Evolutionary conservation across 2,113 vertebrate genomes (phyloP).

Genomic region (Cyprinodon tularosa): DNA sequence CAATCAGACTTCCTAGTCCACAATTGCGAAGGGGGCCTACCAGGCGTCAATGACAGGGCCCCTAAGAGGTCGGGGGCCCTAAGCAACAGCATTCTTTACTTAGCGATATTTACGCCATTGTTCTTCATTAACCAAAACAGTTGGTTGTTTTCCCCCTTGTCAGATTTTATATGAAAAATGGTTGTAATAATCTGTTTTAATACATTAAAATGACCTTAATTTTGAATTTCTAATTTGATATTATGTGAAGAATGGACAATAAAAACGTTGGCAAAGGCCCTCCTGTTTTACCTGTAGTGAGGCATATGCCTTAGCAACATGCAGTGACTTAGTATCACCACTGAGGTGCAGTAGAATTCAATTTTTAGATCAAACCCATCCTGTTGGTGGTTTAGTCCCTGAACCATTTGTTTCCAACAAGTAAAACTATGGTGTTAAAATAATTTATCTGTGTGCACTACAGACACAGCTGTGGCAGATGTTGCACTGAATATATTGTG

Average conservation of each 20-base stretch:
- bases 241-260: neutral
- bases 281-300: neutral
- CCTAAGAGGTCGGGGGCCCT: too few relatives aligned
- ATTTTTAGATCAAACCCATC: neutral
- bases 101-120: too few relatives aligned
- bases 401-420: neutral
- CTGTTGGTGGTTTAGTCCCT: constrained; percentile 20
- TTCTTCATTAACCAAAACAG: too few relatives aligned
- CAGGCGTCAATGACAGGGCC: too few relatives aligned
- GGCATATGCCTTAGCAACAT: neutral
- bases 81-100: too few relatives aligned
- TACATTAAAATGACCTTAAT: neutral
- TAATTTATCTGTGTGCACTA: constrained; percentile 22
- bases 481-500: constrained; percentile 87
- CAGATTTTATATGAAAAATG: too few relatives aligned
- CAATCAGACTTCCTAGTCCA: too few relatives aligned
- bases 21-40: too few relatives aligned
- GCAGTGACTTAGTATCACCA: constrained; percentile 27
- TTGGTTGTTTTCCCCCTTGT: too few relatives aligned
- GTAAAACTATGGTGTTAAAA: neutral
- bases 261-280: neutral
- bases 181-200: neutral
- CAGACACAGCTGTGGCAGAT: constrained; percentile 88
- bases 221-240: neutral
- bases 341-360: constrained; percentile 39